phyloP scores from a whole-genome alignment of 2,113 vertebrate species.

The Aegithalos caudatus region DNA sequence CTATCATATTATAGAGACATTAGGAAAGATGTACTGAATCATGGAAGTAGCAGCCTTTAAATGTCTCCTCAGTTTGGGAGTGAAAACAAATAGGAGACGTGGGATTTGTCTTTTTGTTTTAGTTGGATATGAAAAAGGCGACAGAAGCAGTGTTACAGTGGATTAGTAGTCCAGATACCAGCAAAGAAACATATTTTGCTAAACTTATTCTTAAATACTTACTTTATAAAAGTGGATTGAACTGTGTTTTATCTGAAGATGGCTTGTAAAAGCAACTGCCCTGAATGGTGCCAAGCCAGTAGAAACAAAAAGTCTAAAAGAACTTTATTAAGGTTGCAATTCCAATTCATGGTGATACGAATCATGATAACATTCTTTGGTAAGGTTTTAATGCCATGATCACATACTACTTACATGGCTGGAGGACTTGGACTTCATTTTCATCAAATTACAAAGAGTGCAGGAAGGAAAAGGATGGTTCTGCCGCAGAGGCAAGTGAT shows the following conservation, averaged over 20 bases:
- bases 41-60: background rate
- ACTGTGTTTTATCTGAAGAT: background rate
- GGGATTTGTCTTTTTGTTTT: constrained; percentile 13
- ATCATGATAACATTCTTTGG: background rate
- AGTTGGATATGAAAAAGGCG: background rate
- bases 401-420: background rate
- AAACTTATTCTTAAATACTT: background rate
- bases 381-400: background rate
- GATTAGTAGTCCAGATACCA: background rate
- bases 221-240: background rate
- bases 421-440: background rate
- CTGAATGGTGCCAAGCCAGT: background rate
- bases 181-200: constrained; percentile 12
- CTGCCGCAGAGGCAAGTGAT: background rate
- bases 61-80: background rate
- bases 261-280: background rate
- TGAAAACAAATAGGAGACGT: background rate
- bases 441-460: background rate
- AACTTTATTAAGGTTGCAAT: background rate
- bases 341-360: background rate
- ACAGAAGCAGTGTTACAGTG: background rate
- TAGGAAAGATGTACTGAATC: background rate
- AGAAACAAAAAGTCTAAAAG: background rate
- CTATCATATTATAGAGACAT: background rate
- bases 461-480: background rate